These are phyloP conservation scores for Zaprionus nigranus DNA, from an alignment of 1,140 invertebrate species.

Conservation along the genomic window DNA sequence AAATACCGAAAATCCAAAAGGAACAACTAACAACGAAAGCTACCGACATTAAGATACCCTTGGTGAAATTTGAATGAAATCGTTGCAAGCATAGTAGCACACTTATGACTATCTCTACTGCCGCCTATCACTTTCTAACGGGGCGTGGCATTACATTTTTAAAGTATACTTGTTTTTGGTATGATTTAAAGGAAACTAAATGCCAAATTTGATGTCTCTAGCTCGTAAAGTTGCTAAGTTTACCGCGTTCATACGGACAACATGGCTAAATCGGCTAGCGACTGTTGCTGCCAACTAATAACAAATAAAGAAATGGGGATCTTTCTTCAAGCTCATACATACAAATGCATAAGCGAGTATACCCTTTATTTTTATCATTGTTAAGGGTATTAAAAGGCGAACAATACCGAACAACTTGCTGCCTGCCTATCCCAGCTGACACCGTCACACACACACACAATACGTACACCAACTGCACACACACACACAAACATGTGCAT, in stretches of 20 bases:
- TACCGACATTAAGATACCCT: neutral
- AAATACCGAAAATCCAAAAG: conserved; percentile 12
- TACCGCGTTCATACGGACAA: neutral
- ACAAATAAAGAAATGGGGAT: neutral
- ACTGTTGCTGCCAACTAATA: neutral
- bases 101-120: no score
- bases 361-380: neutral
- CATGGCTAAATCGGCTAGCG: neutral
- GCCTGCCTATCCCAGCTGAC: conserved; percentile 61
- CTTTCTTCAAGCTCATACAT: no score
- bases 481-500: conserved; percentile 5
- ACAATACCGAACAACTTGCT: conserved; percentile 17
- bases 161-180: neutral
- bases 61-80: no score
- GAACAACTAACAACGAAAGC: conserved; percentile 1
- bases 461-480: conserved; percentile 10
- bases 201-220: neutral
- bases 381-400: neutral
- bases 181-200: neutral
- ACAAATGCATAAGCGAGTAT: neutral
- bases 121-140: no score
- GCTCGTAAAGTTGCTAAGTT: neutral
- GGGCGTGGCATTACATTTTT: neutral
- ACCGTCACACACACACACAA: conserved; percentile 30
- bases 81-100: no score